Percentiles rank a stretch among this genome's conserved stretches.
phyloP scores from a whole-genome alignment of 2,888 invertebrate species.

The Troides aeacus region DNA sequence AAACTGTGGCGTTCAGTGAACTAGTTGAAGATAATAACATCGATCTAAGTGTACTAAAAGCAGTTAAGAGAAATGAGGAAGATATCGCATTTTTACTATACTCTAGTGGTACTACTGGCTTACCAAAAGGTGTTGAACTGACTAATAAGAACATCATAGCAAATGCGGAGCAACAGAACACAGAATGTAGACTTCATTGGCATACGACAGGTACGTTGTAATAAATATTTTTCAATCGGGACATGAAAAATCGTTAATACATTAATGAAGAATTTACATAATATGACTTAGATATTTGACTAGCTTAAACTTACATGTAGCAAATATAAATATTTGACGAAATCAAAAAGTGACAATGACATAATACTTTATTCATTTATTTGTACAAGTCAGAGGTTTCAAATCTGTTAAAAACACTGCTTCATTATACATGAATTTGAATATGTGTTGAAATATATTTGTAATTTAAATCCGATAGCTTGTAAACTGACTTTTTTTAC shows the following conservation, averaged over 20 bases:
- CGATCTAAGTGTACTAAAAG: slow-evolving; percentile 68
- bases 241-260: no score
- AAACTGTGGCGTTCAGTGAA: slow-evolving; percentile 81
- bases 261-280: no score
- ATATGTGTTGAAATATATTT: not conserved
- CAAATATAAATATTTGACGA: not conserved
- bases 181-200: slow-evolving; percentile 42
- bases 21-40: slow-evolving; percentile 66
- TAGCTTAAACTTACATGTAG: not conserved
- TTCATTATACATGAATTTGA: not conserved
- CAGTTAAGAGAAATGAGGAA: slow-evolving; percentile 58
- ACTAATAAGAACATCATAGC: slow-evolving; percentile 79
- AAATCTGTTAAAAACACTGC: not conserved
- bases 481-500: no score
- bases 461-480: not conserved
- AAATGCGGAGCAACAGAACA: slow-evolving; percentile 59
- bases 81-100: slow-evolving; percentile 86
- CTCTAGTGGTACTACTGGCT: slow-evolving; percentile 92
- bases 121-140: slow-evolving; percentile 86
- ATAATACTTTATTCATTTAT: not conserved
- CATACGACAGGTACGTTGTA: slow-evolving; percentile 55
- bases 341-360: not conserved
- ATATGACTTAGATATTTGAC: no score
- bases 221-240: not conserved
- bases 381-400: not conserved